phyloP scores from a whole-genome alignment of 1,140 invertebrate species.

The Bombus superbus region DNA sequence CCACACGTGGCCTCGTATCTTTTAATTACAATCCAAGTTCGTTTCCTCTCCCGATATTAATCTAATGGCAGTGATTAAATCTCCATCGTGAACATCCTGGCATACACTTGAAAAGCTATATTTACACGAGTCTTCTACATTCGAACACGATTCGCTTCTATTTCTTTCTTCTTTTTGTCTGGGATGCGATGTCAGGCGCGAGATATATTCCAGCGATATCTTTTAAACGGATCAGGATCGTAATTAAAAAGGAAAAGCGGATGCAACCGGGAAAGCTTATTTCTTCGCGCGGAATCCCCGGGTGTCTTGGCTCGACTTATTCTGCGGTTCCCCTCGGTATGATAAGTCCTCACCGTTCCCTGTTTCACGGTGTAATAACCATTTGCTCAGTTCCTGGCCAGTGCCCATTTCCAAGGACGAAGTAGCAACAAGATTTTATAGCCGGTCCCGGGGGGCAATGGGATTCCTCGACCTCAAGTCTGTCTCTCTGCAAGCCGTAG shows the following conservation, averaged over 20 bases:
- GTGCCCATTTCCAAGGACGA: slow-evolving; percentile 41
- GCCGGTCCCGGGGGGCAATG: slow-evolving; percentile 43
- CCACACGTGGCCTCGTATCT: not conserved
- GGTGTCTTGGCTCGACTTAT: slow-evolving; percentile 44
- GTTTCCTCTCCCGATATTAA: no score
- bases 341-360: slow-evolving; percentile 54
- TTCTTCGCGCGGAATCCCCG: slow-evolving; percentile 42
- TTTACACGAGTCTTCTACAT: not conserved
- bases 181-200: no score
- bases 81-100: not conserved
- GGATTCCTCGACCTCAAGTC: slow-evolving; percentile 51
- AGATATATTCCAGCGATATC: not conserved
- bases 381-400: slow-evolving; percentile 54
- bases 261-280: slow-evolving; percentile 42
- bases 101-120: not conserved
- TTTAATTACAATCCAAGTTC: not conserved
- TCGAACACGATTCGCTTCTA: no score
- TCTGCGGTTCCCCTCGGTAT: slow-evolving; percentile 51
- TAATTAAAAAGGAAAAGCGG: slow-evolving; percentile 37
- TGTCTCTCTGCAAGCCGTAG: slow-evolving; percentile 36
- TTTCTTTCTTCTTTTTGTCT: not conserved
- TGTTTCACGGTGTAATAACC: slow-evolving; percentile 61
- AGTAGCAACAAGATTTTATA: slow-evolving; percentile 59
- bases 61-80: not conserved
- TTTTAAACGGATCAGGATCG: slow-evolving; percentile 23